Evolutionary conservation across 2,888 invertebrate species (phyloP).

Genomic region (Trissolcus brochymenae): DNA sequence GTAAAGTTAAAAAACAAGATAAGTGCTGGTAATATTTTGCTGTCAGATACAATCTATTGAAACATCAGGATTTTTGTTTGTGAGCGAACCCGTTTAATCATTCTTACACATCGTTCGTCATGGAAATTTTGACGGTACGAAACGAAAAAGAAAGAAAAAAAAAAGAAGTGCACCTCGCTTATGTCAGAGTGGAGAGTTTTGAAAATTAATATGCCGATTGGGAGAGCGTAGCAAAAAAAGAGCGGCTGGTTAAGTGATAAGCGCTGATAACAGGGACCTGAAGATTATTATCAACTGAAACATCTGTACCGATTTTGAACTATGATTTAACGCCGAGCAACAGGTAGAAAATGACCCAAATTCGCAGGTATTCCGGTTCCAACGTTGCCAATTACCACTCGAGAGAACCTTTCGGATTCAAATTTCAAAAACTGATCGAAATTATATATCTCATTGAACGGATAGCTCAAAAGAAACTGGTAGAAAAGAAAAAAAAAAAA

Average conservation of each 20-base stretch:
- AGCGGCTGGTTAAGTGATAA: slow-evolving; percentile 6
- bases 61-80: too few species aligned
- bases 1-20: too few species aligned
- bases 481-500: neutral
- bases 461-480: too few species aligned
- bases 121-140: too few species aligned
- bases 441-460: slow-evolving; percentile 1
- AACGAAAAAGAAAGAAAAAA: too few species aligned
- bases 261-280: slow-evolving; percentile 9
- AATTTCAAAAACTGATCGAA: slow-evolving; percentile 9
- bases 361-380: slow-evolving; percentile 11
- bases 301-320: slow-evolving; percentile 23
- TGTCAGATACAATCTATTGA: too few species aligned
- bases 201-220: neutral
- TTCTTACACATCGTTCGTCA: too few species aligned
- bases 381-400: neutral
- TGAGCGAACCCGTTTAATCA: too few species aligned
- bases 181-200: neutral
- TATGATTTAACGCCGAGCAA: slow-evolving; percentile 16
- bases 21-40: too few species aligned
- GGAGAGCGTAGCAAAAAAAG: neutral
- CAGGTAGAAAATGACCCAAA: slow-evolving; percentile 47
- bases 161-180: neutral
- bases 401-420: neutral
- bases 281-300: slow-evolving; percentile 17